Evolutionary conservation across 2,113 vertebrate species (phyloP).

Genomic region (Oostethus manadensis): DNA sequence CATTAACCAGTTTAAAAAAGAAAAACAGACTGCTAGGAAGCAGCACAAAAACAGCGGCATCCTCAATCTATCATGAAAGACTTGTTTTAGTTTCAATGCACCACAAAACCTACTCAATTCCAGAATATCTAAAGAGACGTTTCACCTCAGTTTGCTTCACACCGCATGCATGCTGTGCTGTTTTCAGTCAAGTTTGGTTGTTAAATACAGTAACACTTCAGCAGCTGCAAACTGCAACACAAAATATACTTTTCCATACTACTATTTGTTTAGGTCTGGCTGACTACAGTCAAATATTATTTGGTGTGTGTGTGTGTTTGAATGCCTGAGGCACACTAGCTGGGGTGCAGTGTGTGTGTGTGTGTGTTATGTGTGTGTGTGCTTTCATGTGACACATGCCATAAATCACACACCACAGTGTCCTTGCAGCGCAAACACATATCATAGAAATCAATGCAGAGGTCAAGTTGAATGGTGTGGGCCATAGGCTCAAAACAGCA

Average conservation of each 20-base stretch:
- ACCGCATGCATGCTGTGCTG: not conserved
- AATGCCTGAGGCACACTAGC: slow-evolving; percentile 24
- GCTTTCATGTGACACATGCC: slow-evolving; percentile 53
- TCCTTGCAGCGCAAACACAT: slow-evolving; percentile 65
- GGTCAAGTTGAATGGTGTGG: slow-evolving; percentile 61
- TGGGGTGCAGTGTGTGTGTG: slow-evolving; percentile 9
- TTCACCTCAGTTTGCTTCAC: not conserved
- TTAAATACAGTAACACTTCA: not conserved
- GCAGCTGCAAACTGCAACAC: not conserved
- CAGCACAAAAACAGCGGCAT: slow-evolving; percentile 1
- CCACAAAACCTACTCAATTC: not conserved
- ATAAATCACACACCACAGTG: slow-evolving; percentile 61
- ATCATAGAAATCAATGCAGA: slow-evolving; percentile 69
- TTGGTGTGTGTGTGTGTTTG: not conserved
- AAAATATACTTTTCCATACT: slow-evolving; percentile 9
- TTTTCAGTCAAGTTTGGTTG: not conserved
- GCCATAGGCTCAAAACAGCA: slow-evolving; percentile 52
- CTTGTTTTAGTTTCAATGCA: slow-evolving; percentile 4
- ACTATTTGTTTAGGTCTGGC: slow-evolving; percentile 16
- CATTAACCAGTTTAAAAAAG: slow-evolving; percentile 6
- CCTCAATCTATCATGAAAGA: slow-evolving; percentile 2
- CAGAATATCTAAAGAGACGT: not conserved
- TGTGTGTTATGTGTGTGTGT: slow-evolving; percentile 25
- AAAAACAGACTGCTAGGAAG: slow-evolving; percentile 7
- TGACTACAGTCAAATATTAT: not conserved